Evolutionary conservation across 2,797 vertebrate genomes (phyloP).

Genomic region (Acrossocheilus wenchowensis): DNA sequence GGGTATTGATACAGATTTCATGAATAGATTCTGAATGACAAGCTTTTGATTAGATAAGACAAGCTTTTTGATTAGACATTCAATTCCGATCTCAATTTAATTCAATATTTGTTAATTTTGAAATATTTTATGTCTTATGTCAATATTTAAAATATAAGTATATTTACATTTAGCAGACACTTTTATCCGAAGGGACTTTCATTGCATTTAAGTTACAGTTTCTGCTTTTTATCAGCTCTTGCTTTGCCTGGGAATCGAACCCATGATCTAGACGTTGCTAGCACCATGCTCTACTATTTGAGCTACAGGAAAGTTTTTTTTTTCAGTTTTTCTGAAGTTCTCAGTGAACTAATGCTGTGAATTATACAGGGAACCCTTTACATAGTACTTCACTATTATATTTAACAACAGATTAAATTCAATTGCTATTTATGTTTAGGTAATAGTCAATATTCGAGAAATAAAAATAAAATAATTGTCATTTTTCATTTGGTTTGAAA

Average conservation of each 20-base stretch:
- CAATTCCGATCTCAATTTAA: not conserved
- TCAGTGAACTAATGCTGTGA: not conserved
- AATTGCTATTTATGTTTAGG: not conserved
- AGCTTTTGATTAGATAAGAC: not conserved
- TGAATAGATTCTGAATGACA: not conserved
- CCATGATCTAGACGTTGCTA: no score
- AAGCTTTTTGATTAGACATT: no score
- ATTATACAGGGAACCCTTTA: not conserved
- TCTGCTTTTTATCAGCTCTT: no score
- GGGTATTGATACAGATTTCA: constrained; percentile 11
- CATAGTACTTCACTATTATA: not conserved
- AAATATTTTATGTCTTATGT: not conserved
- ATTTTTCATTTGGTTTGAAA: not conserved
- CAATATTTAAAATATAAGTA: not conserved
- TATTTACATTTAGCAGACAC: not conserved
- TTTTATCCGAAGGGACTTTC: no score
- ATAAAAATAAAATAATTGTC: not conserved
- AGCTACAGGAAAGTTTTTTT: no score
- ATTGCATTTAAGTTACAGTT: no score
- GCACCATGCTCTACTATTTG: no score
- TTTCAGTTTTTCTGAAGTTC: not conserved
- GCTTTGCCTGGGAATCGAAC: no score
- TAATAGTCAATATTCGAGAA: not conserved
- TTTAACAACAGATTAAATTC: not conserved
- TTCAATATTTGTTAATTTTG: not conserved